A percentile compares a stretch with the other conserved stretches of the same genome.
Evolutionary conservation across 2,797 vertebrate genomes (phyloP).

Genomic region (Tachyglossus aculeatus): DNA sequence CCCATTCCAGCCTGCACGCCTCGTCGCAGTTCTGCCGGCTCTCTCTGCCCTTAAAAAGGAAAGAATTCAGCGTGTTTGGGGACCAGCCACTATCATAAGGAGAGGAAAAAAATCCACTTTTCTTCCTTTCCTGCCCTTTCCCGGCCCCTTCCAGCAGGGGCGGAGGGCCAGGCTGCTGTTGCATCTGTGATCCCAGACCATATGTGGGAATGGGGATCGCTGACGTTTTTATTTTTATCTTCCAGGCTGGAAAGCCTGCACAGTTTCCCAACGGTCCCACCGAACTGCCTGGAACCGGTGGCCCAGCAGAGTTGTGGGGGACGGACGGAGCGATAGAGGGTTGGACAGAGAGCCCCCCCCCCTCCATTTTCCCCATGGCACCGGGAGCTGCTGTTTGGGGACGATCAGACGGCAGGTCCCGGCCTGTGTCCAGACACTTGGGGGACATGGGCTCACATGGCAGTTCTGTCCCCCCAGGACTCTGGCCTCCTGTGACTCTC

Average conservation of each 20-base stretch:
- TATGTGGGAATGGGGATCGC: slow-evolving; percentile 60
- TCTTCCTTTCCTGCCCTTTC: slow-evolving; percentile 20
- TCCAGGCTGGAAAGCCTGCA: slow-evolving; percentile 46
- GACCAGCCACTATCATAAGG: slow-evolving; percentile 33
- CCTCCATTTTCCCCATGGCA: too few relatives aligned
- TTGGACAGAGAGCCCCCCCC: too few relatives aligned
- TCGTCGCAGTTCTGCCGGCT: slow-evolving; percentile 43
- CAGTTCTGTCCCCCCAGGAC: too few relatives aligned
- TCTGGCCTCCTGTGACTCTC: too few relatives aligned
- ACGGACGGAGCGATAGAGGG: slow-evolving; percentile 17
- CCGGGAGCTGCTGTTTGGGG: neutral
- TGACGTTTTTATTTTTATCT: slow-evolving; percentile 66
- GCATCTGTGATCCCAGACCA: slow-evolving; percentile 60
- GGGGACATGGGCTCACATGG: too few relatives aligned
- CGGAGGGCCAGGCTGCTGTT: slow-evolving; percentile 52
- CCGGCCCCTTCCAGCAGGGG: slow-evolving; percentile 39
- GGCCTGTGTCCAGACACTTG: neutral
- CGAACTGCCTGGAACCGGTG: slow-evolving; percentile 53
- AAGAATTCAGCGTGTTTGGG: slow-evolving; percentile 46
- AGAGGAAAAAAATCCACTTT: neutral
- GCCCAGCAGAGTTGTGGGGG: slow-evolving; percentile 34
- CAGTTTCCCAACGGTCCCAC: slow-evolving; percentile 49
- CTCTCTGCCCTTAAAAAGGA: slow-evolving; percentile 54
- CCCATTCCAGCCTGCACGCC: slow-evolving; percentile 42
- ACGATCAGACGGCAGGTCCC: slow-evolving; percentile 10